Base-by-base conservation (phyloP, 1,140 invertebrate species). In the Drosophila bocki region DNA sequence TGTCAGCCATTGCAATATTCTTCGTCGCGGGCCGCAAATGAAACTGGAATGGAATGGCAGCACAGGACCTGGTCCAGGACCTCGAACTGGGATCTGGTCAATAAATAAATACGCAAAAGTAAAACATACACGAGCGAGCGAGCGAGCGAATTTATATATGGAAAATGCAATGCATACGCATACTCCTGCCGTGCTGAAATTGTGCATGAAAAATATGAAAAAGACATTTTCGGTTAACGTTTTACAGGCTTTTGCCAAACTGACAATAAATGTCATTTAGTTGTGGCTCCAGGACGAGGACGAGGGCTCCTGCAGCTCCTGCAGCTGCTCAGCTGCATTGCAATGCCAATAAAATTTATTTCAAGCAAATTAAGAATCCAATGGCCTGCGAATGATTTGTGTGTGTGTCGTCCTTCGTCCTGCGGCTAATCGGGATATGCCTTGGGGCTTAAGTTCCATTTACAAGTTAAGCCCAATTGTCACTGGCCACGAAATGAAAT, bases 221-320 rank as follows among this genome's bases (percentile, higher is more conserved):
- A 86, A 80, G 83, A 83, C 83, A 87, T 82, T 87, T 79, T 79
- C 58, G 77, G 77, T 77, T 77, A 77, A 77, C 76, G 71, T 29
- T 44, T 44, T 59, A 29, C 29, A 41, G 51, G 33, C 51, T 32
- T 29, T 64, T 60, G 54, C 75, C 65, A 62, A 80, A 67, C 83
- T 83, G 84, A 87, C 83, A 88, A 87, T 87, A 87, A 87, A 87
- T 87, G 83, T 87, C 83, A 87, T 87, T 87, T 87, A 87, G 83
- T 77, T 82, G 62, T 58, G 69, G 39, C 39, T 33, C 33, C 32
- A 39, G 48, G 59, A 39, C 33, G 29, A 37, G 50, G 47, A 45
- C 22, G 22, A 2, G 22, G 22, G 22, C 22, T 22, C 22, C 22
- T 22, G 22, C 22, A 2, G 22, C 22, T 41, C 35, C 72, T 50